Evolutionary conservation across 2,888 invertebrate species (phyloP), one percentile per base, ranked within the genome.

Genomic region (Agonopterix arenella): DNA sequence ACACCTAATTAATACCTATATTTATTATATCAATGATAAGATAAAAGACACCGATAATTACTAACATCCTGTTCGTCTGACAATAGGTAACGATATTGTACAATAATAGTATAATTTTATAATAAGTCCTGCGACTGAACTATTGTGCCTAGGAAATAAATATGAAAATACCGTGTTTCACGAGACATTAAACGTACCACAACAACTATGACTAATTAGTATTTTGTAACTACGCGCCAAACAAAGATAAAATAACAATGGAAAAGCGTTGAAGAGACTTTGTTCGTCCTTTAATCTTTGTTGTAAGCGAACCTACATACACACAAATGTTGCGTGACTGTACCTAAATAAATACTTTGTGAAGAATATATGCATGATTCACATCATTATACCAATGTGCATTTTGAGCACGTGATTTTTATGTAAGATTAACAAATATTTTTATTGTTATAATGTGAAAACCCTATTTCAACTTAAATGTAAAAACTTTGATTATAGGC

Each of bases 261-360:
- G 53, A 63, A 59, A 59, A 54, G 60, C 56, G 55, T 58, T 50
- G 57, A 56, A 58, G 60, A 61, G 57, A 65, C 59, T 64, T 56
- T 49, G 52, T 47, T 48, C 54, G 48, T 48, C 28, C 5, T 51
- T 56, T 58, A 53, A 52, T 58, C 68, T 68, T 70, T 70, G 70
- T 73, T 66, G 63, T 46, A 48, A 54, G 53, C 52, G 59, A 48
- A 57, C 55, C 52, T 57, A 28, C 28, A 28, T 28, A 28, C 28
- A 18, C 18, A 28, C 28, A 28, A 28, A 28, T 59, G 57, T 55
- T 50, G 49, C 42, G 60, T 53, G 59, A 52, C 60, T 57, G 51
- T 60, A 66, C 63, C 59, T 62, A 58, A 41, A 49, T 56, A 62
- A 61, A 59, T 53, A 62, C 60, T 60, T 63, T 64, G 61, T 62